Evolutionary conservation across 2,797 vertebrate species (phyloP), one percentile per base, ranked within the genome.

Genomic region (Brachyalestes nurse): DNA sequence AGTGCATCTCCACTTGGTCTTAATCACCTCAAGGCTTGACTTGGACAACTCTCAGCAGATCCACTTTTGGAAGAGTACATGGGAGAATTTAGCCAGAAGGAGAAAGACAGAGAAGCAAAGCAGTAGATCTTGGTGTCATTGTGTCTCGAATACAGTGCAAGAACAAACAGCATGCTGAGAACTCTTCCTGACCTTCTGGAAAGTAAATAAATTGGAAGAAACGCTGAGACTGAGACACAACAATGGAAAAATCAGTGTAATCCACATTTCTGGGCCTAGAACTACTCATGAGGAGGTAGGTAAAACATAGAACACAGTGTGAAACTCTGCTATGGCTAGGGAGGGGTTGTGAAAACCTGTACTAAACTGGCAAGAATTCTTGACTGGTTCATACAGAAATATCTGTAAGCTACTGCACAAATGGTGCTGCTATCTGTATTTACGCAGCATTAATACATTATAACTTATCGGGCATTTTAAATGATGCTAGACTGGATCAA

Each of bases 181-280:
- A 82, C 75, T 84, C 53, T 25, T 77, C 49, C 49, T 77, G 82
- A 84, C 86, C 84, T 77, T 70, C 53, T 70, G 64, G 58, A 79
- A 80, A 80, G 34, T 72, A 83, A 81, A 78, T 80, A 64, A 83
- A 71, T 75, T 61, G 58, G 23, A 80, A 40, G 73, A 74, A 72
- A 77, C n/a, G 38, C 25, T 23, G 21, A 84, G 58, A 25, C 55
- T 23, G 60, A 81, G 83, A 84, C 79, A 84, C 45, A 86, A 83
- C 77, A 84, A 71, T 82, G 82, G 79, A 85, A 82, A 66, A 87
- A 85, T 61, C 16, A 62, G 2, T 60, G 71, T 58, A 17, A 64
- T 80, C 75, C 74, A 75, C 40, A 80, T 84, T 78, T 78, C 49
- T 75, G 64, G 47, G 34, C 58, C 66, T 61, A 45, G 40, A 72